Evolutionary conservation across 2,113 vertebrate species (phyloP).

Genomic region (Lontra canadensis): DNA sequence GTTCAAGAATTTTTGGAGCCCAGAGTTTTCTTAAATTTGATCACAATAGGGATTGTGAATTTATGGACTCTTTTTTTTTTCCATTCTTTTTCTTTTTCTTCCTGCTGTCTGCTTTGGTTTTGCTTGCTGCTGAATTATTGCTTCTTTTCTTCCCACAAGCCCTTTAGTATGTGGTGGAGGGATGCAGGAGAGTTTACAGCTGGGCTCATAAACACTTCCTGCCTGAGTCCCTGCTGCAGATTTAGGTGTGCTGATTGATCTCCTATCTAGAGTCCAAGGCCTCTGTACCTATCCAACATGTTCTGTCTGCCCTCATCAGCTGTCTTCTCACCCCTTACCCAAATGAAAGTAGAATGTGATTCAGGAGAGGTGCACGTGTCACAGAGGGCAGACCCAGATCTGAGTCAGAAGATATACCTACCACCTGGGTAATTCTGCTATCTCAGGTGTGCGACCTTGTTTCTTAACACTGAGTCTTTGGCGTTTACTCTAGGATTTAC

Average conservation of each 20-base stretch:
- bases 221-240: background rate
- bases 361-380: background rate
- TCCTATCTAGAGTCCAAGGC: background rate
- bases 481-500: background rate
- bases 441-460: background rate
- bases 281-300: background rate
- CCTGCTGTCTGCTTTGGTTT: background rate
- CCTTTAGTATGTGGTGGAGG: background rate
- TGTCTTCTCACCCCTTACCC: background rate
- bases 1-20: conserved; percentile 1
- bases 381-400: background rate
- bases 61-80: background rate
- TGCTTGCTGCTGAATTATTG: conserved; percentile 14
- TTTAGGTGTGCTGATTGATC: background rate
- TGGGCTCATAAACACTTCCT: background rate
- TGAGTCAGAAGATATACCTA: background rate
- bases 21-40: conserved; percentile 25
- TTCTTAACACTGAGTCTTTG: background rate
- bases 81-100: fast-evolving
- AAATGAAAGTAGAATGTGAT: background rate
- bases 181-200: background rate
- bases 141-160: background rate
- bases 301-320: background rate
- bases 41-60: background rate
- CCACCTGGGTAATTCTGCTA: background rate